A percentile compares a stretch with the other conserved stretches of the same genome.
phyloP scores from a whole-genome alignment of 2,113 vertebrate species.

The Pavo muticus region DNA sequence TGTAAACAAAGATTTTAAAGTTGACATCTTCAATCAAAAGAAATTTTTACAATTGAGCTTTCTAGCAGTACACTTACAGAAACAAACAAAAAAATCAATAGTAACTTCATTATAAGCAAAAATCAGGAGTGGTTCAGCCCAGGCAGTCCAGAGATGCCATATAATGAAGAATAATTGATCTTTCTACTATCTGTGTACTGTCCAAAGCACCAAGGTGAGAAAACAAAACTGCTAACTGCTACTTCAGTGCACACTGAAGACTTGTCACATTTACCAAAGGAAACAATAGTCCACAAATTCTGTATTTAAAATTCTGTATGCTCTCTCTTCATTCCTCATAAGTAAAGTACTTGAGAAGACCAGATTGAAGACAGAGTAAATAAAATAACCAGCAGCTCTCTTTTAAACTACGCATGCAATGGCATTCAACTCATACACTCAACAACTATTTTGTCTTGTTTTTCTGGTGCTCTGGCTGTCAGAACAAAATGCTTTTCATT shows the following conservation, averaged over 20 bases:
- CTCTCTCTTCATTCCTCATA: not conserved
- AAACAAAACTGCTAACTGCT: not conserved
- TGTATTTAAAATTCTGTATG: not conserved
- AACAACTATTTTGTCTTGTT: not conserved
- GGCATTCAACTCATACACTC: not conserved
- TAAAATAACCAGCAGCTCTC: not conserved
- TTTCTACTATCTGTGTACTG: not conserved
- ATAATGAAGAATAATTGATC: slow-evolving; percentile 17
- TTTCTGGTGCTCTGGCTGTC: not conserved
- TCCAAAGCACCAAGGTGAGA: not conserved
- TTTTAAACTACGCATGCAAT: not conserved
- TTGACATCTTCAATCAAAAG: slow-evolving; percentile 5
- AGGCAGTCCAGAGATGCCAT: not conserved
- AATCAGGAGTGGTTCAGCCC: not conserved
- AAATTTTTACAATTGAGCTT: slow-evolving; percentile 1
- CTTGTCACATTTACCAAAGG: not conserved
- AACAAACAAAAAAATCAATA: not conserved
- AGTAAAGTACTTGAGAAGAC: not conserved
- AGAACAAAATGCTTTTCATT: not conserved
- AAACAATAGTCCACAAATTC: not conserved
- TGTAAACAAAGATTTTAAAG: not conserved
- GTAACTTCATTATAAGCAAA: not conserved
- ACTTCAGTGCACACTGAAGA: not conserved
- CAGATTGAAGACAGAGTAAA: not conserved
- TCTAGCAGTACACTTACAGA: not conserved